Base-by-base conservation (phyloP, 2,797 vertebrate species). In the Periparus ater region DNA sequence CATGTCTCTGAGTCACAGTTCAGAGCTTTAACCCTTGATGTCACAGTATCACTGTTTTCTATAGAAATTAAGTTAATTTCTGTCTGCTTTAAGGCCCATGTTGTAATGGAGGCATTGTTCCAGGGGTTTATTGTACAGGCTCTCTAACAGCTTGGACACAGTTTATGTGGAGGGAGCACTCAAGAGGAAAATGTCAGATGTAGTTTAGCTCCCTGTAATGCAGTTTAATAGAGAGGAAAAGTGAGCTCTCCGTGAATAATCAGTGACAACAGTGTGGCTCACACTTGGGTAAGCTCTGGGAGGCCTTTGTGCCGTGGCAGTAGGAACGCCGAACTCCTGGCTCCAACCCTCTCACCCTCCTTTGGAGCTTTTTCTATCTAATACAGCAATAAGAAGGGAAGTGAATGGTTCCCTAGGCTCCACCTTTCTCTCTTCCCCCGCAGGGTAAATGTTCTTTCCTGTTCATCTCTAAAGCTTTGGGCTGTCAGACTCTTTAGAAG, bases 21-120 rank as follows among this genome's bases (percentile, higher is more conserved):
- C 63, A 60, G 60, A 71, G 91, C 89, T 83, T 73, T 89, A 73
- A 82, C 87, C 72, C 88, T 87, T 2, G 0, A 19, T 93, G 85
- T 67, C 71, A 13, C 63, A 79, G 29, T 20, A 50, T 53, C 38
- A 4, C 51, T 63, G 32, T 88, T 96, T 96, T 34, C 84, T 76
- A 10, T 70, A 60, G 87, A 85, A 93, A 89, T 89, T 19, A 83
- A 87, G 48, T 63, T 89, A 57, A 95, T 93, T 95, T 91, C 84
- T 79, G 53, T 26, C 36, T 67, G 42, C 45, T 19, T 66, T 85
- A 66, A 87, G 85, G 42, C 45, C 29, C 20, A 1, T 10, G 4
- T 53, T 55, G 48, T 71, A 88, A 85, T 1, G 2, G 38, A 53
- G 47, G 30, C n/a, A 66, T 84, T 91, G 79, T 89, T 95, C 79